Evolutionary conservation across 2,888 invertebrate species (phyloP), one percentile per base, ranked within the genome.

Genomic region (Microctonus aethiopoides): DNA sequence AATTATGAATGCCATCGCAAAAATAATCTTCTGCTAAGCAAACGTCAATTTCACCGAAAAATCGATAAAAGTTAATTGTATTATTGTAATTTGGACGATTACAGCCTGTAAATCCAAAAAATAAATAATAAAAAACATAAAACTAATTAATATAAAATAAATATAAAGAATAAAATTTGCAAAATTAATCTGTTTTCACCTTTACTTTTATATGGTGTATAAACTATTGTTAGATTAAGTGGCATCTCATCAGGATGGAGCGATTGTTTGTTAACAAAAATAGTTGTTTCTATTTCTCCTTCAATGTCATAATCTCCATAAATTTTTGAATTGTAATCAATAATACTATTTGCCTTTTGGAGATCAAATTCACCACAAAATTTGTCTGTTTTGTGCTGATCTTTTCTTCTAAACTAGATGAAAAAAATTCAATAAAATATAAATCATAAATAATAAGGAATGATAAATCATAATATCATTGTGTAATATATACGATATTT

Each of bases 1-100:
- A 89, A 76, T 89, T 89, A 24, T 86, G 80, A 65, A 84, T 76
- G 16, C 83, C 84, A 75, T 89, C 89, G 46, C 88, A 86, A 69
- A 88, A 85, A 71, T 85, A 88, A 1, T 83, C 82, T 41, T 84
- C 82, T 73, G 83, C 81, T 59, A 89, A 87, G 74, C 89, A 89
- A 9, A 81, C 77, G 1, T 82, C 77, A 9, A 69, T 29, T 26
- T 78, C 74, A 0, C 65, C 63, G 2, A 81, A 76, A 22, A 79
- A 78, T 11, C 74, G 77, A 57, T 80, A 81, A 11, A 20, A n/a
- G n/a, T 57, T 7, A 16, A 32, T 29, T 16, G 13, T 57, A n/a
- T 81, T 74, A 0, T 74, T 72, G 2, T 52, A 52, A 51, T 80
- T 73, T 1, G 77, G 75, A 16, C 46, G 56, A 11, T 64, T 39